phyloP scores from a whole-genome alignment of 2,797 vertebrate species.

The Saguinus oedipus region DNA sequence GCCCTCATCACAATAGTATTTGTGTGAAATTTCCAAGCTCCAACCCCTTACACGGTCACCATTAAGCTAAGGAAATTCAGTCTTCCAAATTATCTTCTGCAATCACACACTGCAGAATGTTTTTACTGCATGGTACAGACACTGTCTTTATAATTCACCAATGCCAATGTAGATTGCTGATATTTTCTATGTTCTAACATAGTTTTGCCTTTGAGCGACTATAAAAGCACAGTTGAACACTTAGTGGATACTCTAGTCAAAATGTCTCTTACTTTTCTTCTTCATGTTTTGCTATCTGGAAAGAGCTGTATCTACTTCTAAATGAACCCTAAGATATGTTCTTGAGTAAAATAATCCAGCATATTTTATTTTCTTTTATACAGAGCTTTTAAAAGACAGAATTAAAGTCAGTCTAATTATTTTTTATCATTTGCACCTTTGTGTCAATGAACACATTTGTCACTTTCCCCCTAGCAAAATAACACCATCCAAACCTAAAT shows the following conservation, averaged over 20 bases:
- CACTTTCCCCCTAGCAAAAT: not conserved
- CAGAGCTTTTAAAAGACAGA: not conserved
- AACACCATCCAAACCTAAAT: not conserved
- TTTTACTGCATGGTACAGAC: not conserved
- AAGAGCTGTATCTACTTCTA: not conserved
- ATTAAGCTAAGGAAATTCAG: not conserved
- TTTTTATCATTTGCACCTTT: constrained; percentile 27
- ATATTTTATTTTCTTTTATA: not conserved
- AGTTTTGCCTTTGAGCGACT: not conserved
- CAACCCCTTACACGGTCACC: not conserved
- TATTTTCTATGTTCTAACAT: not conserved
- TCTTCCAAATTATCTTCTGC: not conserved
- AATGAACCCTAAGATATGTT: not conserved
- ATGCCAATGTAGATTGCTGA: not conserved
- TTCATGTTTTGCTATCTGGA: not conserved
- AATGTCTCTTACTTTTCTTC: not conserved
- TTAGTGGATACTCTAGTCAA: not conserved
- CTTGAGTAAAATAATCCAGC: not conserved
- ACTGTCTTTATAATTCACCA: not conserved
- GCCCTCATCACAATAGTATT: not conserved
- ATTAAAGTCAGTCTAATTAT: not conserved
- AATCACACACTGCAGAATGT: no score
- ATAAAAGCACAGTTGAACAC: not conserved
- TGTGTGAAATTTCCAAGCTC: not conserved
- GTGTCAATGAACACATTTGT: not conserved